phyloP scores from a whole-genome alignment of 2,797 vertebrate genomes.

The Propithecus deckenii region DNA sequence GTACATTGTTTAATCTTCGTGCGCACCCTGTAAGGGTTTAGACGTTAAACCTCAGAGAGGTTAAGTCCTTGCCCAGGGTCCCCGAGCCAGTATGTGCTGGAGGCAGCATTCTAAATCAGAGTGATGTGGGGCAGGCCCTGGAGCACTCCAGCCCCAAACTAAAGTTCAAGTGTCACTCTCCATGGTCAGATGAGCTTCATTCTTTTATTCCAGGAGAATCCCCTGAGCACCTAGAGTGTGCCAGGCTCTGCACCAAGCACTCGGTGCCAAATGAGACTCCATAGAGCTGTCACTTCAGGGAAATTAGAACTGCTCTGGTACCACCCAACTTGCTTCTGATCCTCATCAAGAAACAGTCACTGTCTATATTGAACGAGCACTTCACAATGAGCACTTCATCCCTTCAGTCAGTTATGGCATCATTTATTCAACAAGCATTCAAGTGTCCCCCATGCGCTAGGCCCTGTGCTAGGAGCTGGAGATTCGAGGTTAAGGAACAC shows the following conservation, averaged over 20 bases:
- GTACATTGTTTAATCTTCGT: not conserved
- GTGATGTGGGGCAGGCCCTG: not conserved
- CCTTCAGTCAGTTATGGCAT: not conserved
- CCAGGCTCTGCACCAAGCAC: not conserved
- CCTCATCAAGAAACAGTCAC: not conserved
- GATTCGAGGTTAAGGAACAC: not conserved
- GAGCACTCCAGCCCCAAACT: not conserved
- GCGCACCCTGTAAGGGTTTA: not conserved
- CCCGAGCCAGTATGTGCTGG: not conserved
- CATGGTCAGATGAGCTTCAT: not conserved
- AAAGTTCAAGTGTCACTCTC: slow-evolving; percentile 18
- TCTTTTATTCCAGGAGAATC: not conserved
- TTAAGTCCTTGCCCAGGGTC: not conserved
- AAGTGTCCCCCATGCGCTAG: not conserved
- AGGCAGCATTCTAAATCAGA: not conserved
- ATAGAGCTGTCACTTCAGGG: not conserved
- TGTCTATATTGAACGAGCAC: not conserved
- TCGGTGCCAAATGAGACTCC: not conserved
- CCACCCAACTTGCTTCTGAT: not conserved
- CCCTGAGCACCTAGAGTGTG: not conserved
- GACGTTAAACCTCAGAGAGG: not conserved
- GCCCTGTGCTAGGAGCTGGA: not conserved
- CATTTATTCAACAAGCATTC: slow-evolving; percentile 3
- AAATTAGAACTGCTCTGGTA: not conserved
- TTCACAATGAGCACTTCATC: not conserved